phyloP scores from a whole-genome alignment of 2,113 vertebrate genomes.

The Cyanistes caeruleus region DNA sequence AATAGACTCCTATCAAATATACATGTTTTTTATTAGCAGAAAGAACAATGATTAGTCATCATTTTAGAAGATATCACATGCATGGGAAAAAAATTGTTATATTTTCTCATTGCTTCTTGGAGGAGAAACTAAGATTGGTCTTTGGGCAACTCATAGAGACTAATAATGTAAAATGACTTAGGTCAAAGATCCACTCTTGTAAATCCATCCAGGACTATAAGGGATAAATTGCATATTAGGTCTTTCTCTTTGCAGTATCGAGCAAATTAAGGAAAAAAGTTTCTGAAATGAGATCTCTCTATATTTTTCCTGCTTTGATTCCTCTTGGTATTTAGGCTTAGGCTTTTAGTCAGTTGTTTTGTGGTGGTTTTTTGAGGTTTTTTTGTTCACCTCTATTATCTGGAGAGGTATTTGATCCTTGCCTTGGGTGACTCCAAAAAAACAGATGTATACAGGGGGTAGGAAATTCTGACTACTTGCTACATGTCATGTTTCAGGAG shows the following conservation, averaged over 20 bases:
- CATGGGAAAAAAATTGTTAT: too few species aligned
- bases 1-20: not conserved
- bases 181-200: not conserved
- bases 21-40: not conserved
- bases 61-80: not conserved
- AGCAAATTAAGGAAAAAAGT: not conserved
- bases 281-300: not conserved
- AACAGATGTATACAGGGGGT: not conserved
- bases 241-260: not conserved
- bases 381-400: not conserved
- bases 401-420: not conserved
- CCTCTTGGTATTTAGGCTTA: not conserved
- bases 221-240: not conserved
- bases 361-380: not conserved
- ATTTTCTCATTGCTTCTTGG: not conserved
- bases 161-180: not conserved
- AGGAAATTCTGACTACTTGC: not conserved
- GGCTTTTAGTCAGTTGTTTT: not conserved
- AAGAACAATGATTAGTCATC: not conserved
- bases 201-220: not conserved
- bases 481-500: not conserved
- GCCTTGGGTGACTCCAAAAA: rapidly evolving
- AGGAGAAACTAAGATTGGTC: not conserved
- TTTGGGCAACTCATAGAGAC: not conserved
- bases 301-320: not conserved